phyloP scores from a whole-genome alignment of 2,888 invertebrate genomes.

The Exephanes ischioxanthus region DNA sequence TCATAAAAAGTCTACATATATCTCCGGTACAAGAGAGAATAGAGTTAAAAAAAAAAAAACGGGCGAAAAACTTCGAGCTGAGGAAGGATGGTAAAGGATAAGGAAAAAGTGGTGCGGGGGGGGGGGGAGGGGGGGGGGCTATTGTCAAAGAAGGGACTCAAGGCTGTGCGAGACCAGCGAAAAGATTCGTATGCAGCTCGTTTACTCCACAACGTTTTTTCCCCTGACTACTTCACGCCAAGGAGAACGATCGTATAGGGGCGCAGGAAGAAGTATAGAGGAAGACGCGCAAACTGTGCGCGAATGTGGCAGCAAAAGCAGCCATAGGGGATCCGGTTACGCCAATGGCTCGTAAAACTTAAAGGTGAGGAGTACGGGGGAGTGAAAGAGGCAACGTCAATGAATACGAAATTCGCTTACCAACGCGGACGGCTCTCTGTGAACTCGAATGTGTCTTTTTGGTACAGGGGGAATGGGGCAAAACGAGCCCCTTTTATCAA shows the following conservation, averaged over 20 bases:
- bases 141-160: slow-evolving; percentile 38
- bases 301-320: slow-evolving; percentile 12
- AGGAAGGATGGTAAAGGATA: not conserved
- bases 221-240: slow-evolving; percentile 2
- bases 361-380: slow-evolving; percentile 50
- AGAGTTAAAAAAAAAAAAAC: slow-evolving; percentile 8
- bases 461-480: not conserved
- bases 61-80: not conserved
- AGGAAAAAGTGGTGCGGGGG: not conserved
- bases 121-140: not conserved
- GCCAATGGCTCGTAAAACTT: slow-evolving; percentile 65
- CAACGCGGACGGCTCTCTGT: slow-evolving; percentile 28
- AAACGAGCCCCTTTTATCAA: no score
- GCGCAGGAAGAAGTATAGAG: slow-evolving; percentile 9
- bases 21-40: slow-evolving; percentile 40
- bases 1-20: slow-evolving; percentile 50
- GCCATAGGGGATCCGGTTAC: slow-evolving; percentile 23
- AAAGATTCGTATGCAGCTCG: slow-evolving; percentile 61
- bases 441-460: slow-evolving; percentile 30
- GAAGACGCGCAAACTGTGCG: slow-evolving; percentile 17
- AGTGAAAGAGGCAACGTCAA: slow-evolving; percentile 59
- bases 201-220: slow-evolving; percentile 40
- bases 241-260: slow-evolving; percentile 30
- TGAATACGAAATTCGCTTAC: slow-evolving; percentile 70
- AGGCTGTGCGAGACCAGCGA: slow-evolving; percentile 16